Conservation (phyloP, 92 coral and sea anemone genomes). For the Phenganax subtilis region DNA sequence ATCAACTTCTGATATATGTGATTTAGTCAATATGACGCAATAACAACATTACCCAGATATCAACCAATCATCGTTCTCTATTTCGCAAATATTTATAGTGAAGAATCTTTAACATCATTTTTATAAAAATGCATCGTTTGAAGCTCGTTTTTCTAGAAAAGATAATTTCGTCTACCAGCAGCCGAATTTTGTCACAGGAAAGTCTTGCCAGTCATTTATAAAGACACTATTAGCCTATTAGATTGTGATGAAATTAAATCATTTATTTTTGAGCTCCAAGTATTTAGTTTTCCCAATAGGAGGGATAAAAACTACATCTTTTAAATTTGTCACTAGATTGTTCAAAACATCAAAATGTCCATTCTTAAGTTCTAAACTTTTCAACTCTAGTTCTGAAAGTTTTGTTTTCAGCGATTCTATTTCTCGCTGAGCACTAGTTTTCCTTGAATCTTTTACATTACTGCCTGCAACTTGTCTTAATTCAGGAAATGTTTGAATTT, state of each 20-base stretch:
- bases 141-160: too few relatives aligned
- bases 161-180: too few relatives aligned
- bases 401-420: conserved; percentile 7
- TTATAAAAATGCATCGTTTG: background rate
- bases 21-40: background rate
- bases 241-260: background rate
- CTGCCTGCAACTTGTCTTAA: background rate
- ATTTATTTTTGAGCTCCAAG: conserved; percentile 29
- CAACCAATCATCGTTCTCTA: background rate
- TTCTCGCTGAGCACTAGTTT: conserved; percentile 19
- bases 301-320: conserved; percentile 29
- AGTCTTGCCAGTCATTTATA: too few relatives aligned
- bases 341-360: conserved; percentile 26
- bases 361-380: conserved; percentile 12
- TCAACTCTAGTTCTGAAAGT: conserved; percentile 13
- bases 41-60: background rate
- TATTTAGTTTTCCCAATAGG: conserved; percentile 26
- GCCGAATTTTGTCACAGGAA: background rate
- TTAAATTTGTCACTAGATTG: background rate
- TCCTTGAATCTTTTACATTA: background rate
- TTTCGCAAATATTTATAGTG: background rate
- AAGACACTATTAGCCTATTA: background rate
- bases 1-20: background rate
- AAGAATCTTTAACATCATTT: background rate
- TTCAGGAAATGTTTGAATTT: conserved; percentile 23